A percentile compares a stretch with the other conserved stretches of the same genome.
phyloP scores from a whole-genome alignment of 35 echinoderm and acorn worm species.

The Antedon bifida region DNA sequence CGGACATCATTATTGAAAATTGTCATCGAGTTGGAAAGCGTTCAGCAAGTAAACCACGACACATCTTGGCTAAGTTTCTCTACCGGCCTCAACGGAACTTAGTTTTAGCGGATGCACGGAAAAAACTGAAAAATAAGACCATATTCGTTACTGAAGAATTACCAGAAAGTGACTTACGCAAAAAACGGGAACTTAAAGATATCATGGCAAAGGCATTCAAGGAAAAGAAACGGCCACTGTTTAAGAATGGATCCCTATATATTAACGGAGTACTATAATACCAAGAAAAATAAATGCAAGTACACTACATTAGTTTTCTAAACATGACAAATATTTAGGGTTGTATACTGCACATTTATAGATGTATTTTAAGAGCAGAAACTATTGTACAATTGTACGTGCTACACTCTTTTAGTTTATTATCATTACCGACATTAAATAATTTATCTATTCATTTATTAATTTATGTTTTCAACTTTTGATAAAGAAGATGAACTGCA shows the following conservation, averaged over 20 bases:
- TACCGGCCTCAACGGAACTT: conserved; percentile 3
- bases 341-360: too few relatives aligned
- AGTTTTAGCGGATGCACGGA: not conserved
- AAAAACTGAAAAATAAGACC: not conserved
- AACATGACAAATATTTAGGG: too few relatives aligned
- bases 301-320: too few relatives aligned
- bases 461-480: not conserved
- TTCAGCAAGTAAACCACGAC: not conserved
- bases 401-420: too few relatives aligned
- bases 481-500: not conserved
- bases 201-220: conserved; percentile 9
- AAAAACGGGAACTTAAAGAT: not conserved
- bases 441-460: too few relatives aligned
- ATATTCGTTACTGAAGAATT: conserved; percentile 29
- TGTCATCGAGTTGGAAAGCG: conserved; percentile 8
- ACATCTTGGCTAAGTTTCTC: conserved; percentile 21
- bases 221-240: conserved; percentile 11
- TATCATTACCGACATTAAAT: too few relatives aligned
- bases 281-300: too few relatives aligned
- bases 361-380: too few relatives aligned
- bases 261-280: conserved; percentile 6
- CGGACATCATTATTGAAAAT: conserved; percentile 9
- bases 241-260: conserved; percentile 4
- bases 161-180: conserved; percentile 8
- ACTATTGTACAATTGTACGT: too few relatives aligned